A percentile compares a stretch with the other conserved stretches of the same genome.
These are phyloP conservation scores for Drosophila kuntzei DNA, from an alignment of 2,888 invertebrate species.

Conservation along the genomic window DNA sequence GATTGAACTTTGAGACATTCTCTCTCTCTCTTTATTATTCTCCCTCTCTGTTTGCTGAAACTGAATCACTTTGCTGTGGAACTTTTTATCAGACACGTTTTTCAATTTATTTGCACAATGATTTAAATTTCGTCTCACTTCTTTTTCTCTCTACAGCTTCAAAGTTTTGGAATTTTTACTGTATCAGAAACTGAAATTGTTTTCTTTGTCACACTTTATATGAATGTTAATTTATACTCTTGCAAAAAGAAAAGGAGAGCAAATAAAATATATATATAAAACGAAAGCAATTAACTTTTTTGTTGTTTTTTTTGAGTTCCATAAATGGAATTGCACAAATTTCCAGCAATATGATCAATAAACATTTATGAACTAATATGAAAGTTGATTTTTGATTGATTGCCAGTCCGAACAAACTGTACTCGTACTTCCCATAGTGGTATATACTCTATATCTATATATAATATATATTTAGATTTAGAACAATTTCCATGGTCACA, in stretches of 20 bases:
- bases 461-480: not conserved
- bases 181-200: not conserved
- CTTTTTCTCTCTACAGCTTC: not conserved
- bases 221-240: constrained; percentile 49
- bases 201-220: constrained; percentile 23
- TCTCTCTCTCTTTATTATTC: not conserved
- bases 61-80: constrained; percentile 44
- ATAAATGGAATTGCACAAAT: constrained; percentile 42
- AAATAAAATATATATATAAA: not conserved
- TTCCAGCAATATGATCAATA: constrained; percentile 58
- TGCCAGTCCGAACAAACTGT: constrained; percentile 39
- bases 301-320: constrained; percentile 26
- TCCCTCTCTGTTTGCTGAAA: constrained; percentile 19
- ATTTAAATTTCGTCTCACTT: constrained; percentile 17
- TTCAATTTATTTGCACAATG: constrained; percentile 61
- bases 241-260: not conserved
- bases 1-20: constrained; percentile 47
- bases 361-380: constrained; percentile 63
- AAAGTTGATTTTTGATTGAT: constrained; percentile 71
- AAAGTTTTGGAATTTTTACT: not conserved
- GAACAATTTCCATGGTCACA: constrained; percentile 23
- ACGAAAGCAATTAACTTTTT: constrained; percentile 39
- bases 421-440: not conserved
- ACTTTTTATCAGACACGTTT: constrained; percentile 75
- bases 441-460: constrained; percentile 11